phyloP scores from a whole-genome alignment of 2,888 invertebrate species.

The Arctia plantaginis region DNA sequence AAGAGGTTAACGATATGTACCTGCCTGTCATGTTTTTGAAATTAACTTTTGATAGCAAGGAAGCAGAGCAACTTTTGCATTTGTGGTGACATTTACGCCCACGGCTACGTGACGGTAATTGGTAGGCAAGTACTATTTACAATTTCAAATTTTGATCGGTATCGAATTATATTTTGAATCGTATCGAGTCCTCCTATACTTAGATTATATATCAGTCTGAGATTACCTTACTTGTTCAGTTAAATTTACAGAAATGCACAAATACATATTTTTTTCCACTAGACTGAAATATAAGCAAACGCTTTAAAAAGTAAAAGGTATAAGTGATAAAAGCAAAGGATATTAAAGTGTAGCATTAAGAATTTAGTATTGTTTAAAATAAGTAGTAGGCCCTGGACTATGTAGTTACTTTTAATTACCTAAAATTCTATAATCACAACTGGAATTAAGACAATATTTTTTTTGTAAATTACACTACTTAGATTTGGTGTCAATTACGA shows the following conservation, averaged over 20 bases:
- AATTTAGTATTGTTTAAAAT: neutral
- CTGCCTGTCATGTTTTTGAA: conserved; percentile 75
- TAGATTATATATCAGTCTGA: conserved; percentile 52
- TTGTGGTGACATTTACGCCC: conserved; percentile 59
- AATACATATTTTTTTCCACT: conserved; percentile 9
- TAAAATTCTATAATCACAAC: too few relatives aligned
- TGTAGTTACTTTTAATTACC: too few relatives aligned
- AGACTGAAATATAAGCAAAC: neutral
- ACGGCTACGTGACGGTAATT: conserved; percentile 47
- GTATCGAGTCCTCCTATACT: conserved; percentile 43
- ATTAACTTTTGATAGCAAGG: conserved; percentile 79
- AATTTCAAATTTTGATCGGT: conserved; percentile 66
- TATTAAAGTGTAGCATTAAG: neutral
- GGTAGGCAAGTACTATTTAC: conserved; percentile 59
- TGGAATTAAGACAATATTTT: too few relatives aligned
- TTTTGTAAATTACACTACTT: too few relatives aligned
- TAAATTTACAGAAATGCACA: conserved; percentile 31
- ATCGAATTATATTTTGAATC: conserved; percentile 56
- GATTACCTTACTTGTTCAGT: conserved; percentile 37
- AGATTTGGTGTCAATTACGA: too few relatives aligned
- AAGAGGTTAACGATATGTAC: conserved; percentile 76
- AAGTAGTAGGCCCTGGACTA: too few relatives aligned
- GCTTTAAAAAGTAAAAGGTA: neutral
- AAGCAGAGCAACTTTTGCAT: conserved; percentile 66
- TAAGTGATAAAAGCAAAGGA: neutral